Evolutionary conservation across 2,113 vertebrate genomes (phyloP).

Genomic region (Boleophthalmus pectinirostris): DNA sequence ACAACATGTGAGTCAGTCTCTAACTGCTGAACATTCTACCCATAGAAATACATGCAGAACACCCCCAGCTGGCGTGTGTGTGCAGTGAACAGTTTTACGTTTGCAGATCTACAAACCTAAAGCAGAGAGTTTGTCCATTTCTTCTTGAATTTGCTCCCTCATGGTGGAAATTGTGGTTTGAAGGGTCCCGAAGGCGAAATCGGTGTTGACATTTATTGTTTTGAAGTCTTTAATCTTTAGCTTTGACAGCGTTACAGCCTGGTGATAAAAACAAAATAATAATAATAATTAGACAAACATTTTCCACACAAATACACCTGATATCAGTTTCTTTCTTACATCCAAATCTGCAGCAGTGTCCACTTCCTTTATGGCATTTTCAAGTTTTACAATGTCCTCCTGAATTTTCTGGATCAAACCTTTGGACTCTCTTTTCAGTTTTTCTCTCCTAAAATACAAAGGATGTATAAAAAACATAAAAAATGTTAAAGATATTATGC

Average conservation of each 20-base stretch:
- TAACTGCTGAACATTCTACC: too few species aligned
- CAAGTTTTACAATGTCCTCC: constrained; percentile 47
- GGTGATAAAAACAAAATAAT: not conserved
- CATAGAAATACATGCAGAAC: too few species aligned
- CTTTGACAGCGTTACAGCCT: constrained; percentile 14
- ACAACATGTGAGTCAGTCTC: too few species aligned
- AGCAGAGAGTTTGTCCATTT: constrained; percentile 51
- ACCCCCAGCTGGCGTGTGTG: too few species aligned
- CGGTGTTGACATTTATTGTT: constrained; percentile 24
- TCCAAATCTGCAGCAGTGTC: constrained; percentile 27
- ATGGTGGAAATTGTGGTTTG: constrained; percentile 26
- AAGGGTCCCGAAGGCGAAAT: constrained; percentile 42
- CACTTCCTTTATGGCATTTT: constrained; percentile 19
- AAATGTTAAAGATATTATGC: too few species aligned
- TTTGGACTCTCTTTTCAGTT: constrained; percentile 27
- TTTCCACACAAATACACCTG: too few species aligned
- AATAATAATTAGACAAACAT: not conserved
- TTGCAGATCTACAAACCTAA: constrained; percentile 61
- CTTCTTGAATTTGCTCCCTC: constrained; percentile 43
- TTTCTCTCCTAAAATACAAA: constrained; percentile 20
- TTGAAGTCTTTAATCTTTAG: constrained; percentile 6
- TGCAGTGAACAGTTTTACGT: not conserved
- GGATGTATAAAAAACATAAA: not conserved
- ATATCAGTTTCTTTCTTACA: constrained; percentile 29
- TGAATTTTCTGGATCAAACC: constrained; percentile 41